These are phyloP conservation scores for Macrosoma leucophasiata DNA, from an alignment of 2,888 invertebrate species.

Conservation along the genomic window DNA sequence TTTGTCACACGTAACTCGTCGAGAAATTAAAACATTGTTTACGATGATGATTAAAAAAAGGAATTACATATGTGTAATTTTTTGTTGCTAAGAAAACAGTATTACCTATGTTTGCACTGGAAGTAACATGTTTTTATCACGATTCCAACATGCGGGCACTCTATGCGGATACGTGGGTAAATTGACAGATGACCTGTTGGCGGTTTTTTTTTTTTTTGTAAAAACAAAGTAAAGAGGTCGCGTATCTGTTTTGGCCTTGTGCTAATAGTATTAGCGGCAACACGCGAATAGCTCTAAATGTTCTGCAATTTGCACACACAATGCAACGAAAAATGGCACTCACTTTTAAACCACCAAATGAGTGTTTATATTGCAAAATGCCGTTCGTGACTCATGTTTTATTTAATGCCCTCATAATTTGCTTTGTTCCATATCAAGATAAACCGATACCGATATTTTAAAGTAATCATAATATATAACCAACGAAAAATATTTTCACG, in stretches of 20 bases:
- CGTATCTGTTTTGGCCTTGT: constrained; percentile 65
- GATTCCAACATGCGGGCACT: constrained; percentile 38
- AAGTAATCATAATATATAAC: too few relatives aligned
- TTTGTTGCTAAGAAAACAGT: too few relatives aligned
- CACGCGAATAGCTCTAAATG: constrained; percentile 55
- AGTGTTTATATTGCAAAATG: too few relatives aligned
- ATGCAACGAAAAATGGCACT: constrained; percentile 34
- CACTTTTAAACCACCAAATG: constrained; percentile 36
- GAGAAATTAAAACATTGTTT: too few relatives aligned
- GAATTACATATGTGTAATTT: too few relatives aligned
- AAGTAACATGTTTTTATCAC: constrained; percentile 31
- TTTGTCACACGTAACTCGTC: too few relatives aligned
- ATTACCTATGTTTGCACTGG: too few relatives aligned
- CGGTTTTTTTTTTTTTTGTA: constrained; percentile 39
- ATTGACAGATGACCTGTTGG: constrained; percentile 45
- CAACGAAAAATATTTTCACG: too few relatives aligned
- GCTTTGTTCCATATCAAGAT: constrained; percentile 35
- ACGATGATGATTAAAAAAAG: too few relatives aligned
- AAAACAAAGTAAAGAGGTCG: constrained; percentile 66
- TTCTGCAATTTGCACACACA: constrained; percentile 51
- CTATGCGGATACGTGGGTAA: constrained; percentile 33
- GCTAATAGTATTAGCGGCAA: constrained; percentile 64
- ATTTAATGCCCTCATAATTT: constrained; percentile 27
- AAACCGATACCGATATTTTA: too few relatives aligned
- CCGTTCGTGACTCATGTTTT: constrained; percentile 32